A percentile compares a stretch with the other conserved stretches of the same genome.
These are phyloP conservation scores for Schlechtendalia chinensis DNA, from an alignment of 1,140 invertebrate species.

Conservation along the genomic window DNA sequence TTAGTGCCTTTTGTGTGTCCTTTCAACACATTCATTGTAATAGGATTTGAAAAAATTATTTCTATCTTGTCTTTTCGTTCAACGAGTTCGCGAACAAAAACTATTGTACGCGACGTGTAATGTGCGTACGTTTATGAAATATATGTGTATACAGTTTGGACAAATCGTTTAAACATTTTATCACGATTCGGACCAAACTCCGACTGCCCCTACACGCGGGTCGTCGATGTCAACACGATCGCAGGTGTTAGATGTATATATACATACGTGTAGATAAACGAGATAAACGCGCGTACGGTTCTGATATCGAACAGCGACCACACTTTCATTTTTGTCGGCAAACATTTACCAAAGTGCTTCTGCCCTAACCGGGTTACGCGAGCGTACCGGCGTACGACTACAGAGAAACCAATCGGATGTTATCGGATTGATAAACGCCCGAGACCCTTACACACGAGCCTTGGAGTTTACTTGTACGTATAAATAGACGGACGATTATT, in stretches of 20 bases:
- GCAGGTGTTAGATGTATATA: not conserved
- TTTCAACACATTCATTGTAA: not conserved
- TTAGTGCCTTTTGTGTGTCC: too few species aligned
- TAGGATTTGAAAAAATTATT: slow-evolving; percentile 5
- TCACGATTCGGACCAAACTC: not conserved
- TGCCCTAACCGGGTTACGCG: not conserved
- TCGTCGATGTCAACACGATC: too few species aligned
- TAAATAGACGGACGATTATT: too few species aligned
- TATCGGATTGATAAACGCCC: not conserved
- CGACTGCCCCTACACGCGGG: not conserved
- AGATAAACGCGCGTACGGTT: not conserved
- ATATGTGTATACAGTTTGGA: not conserved
- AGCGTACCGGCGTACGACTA: not conserved
- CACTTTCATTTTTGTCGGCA: not conserved
- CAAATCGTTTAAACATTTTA: not conserved
- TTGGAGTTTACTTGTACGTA: too few species aligned
- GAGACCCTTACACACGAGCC: not conserved
- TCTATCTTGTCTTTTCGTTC: not conserved
- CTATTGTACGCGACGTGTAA: not conserved
- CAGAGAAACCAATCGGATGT: not conserved
- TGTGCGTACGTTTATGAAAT: not conserved
- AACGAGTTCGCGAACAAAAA: not conserved
- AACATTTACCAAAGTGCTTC: slow-evolving; percentile 13
- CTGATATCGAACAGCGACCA: not conserved
- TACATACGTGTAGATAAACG: not conserved